Evolutionary conservation across 2,797 vertebrate genomes (phyloP), one percentile per base, ranked within the genome.

Genomic region (Heterohyrax brucei): DNA sequence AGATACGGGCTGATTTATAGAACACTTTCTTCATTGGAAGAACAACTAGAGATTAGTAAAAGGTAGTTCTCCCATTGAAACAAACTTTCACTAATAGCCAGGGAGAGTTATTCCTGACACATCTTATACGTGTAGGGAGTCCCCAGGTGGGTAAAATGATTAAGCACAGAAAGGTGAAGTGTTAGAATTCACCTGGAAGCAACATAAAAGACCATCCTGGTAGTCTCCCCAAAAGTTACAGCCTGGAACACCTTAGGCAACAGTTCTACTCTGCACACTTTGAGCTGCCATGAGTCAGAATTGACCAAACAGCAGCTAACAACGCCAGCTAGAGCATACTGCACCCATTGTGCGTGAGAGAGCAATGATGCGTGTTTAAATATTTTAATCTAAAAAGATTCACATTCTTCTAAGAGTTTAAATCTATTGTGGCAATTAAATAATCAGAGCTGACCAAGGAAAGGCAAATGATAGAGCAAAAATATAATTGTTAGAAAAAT

Each of bases 401-500:
- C 21, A 85, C 81, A 90, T 75, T 77, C 5, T 50, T 82, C 22
- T 86, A 44, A 48, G 19, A 50, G 70, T 59, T 92, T 87, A 77
- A 80, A 87, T 48, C 2, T 66, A 64, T 7, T 28, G 3, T 53
- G 18, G 2, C 24, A 44, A 83, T 89, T 89, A 70, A 72, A 84
- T 76, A 77, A 91, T 33, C 19, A 66, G 73, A 48, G 5, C 6
- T 85, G 8, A 30, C 7, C 8, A 83, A 80, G 28, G n/a, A 93
- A 95, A 87, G 76, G 1, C 28, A 68, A 30, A 30, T 72, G 39
- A 72, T 64, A 75, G n/a, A 64, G 0, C 22, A 92, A 93, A 81
- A 91, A 48, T 50, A 56, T 56, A 87, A 94, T 70, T 53, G 21
- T 89, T 76, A 86, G 18, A 89, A 59, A 44, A 91, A 89, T 26